Conservation (phyloP, 2,888 invertebrate genomes). For the Conus canariensis region DNA sequence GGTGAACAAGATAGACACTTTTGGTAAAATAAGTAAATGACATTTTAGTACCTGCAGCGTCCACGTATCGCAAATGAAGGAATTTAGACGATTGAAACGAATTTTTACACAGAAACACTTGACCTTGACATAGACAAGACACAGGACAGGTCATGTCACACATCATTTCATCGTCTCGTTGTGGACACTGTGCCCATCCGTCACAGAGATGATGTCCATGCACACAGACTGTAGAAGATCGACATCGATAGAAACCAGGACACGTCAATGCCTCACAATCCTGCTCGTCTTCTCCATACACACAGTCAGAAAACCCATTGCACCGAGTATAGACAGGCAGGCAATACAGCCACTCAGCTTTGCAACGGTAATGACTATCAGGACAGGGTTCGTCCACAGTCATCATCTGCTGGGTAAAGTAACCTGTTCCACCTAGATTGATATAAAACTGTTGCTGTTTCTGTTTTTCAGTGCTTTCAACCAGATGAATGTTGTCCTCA, state of each 20-base stretch:
- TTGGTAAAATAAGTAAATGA: not conserved
- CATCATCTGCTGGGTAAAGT: not conserved
- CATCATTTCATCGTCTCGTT: not conserved
- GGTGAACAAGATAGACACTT: not conserved
- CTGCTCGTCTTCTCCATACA: not conserved
- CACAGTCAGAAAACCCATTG: slow-evolving; percentile 10
- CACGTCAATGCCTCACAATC: not conserved
- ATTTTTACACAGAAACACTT: not conserved
- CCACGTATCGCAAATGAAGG: not conserved
- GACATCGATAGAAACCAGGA: not conserved
- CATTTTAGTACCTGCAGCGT: slow-evolving; percentile 4
- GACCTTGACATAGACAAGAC: not conserved
- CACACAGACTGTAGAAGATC: not conserved
- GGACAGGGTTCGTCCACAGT: not conserved
- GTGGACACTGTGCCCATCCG: slow-evolving; percentile 16
- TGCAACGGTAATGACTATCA: not conserved
- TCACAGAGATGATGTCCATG: slow-evolving; percentile 24
- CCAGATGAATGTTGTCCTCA: not conserved
- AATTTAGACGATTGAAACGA: not conserved
- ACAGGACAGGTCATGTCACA: slow-evolving; percentile 15
- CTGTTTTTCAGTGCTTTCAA: not conserved
- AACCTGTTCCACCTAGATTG: not conserved
- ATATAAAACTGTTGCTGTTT: not conserved
- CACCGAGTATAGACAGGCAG: slow-evolving; percentile 11
- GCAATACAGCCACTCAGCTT: not conserved